phyloP scores from a whole-genome alignment of 30 jellyfish, hydroid and myxozoan genomes.

The Aurelia aurita region DNA sequence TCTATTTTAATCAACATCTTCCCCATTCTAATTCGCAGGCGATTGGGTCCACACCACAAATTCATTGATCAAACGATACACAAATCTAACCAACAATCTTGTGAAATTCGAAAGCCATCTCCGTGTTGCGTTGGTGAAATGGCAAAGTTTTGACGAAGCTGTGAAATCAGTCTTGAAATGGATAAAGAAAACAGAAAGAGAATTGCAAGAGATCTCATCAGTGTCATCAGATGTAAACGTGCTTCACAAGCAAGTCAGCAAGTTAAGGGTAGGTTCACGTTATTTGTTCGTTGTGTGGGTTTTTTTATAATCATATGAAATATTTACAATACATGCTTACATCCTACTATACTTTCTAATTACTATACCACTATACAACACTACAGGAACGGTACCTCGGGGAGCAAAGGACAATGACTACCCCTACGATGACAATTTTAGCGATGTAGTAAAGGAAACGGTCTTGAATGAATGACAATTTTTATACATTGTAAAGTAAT shows the following conservation, averaged over 20 bases:
- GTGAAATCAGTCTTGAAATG: slow-evolving; percentile 71
- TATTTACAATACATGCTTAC: too few relatives aligned
- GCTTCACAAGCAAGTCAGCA: slow-evolving; percentile 81
- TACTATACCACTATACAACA: too few relatives aligned
- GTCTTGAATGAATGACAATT: too few relatives aligned
- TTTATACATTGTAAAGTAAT: too few relatives aligned
- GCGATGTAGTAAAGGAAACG: too few relatives aligned
- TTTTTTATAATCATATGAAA: too few relatives aligned
- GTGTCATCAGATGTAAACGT: slow-evolving; percentile 72
- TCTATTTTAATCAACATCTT: too few relatives aligned
- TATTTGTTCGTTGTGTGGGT: too few relatives aligned
- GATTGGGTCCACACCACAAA: slow-evolving; percentile 92
- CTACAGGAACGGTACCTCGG: too few relatives aligned
- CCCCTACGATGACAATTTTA: too few relatives aligned
- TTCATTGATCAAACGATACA: slow-evolving; percentile 77
- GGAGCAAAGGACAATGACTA: too few relatives aligned
- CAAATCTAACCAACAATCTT: slow-evolving; percentile 70
- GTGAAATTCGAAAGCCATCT: slow-evolving; percentile 85
- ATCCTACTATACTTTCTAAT: too few relatives aligned
- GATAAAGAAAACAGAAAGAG: slow-evolving; percentile 69
- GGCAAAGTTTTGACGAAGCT: slow-evolving; percentile 85
- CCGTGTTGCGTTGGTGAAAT: slow-evolving; percentile 73
- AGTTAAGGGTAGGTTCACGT: slow-evolving; percentile 74
- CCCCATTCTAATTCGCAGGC: slow-evolving; percentile 70
- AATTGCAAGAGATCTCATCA: slow-evolving; percentile 61